A percentile compares a stretch with the other conserved stretches of the same genome.
These are phyloP conservation scores for Lumbricus terrestris DNA, from an alignment of 2,888 invertebrate species.

Conservation along the genomic window DNA sequence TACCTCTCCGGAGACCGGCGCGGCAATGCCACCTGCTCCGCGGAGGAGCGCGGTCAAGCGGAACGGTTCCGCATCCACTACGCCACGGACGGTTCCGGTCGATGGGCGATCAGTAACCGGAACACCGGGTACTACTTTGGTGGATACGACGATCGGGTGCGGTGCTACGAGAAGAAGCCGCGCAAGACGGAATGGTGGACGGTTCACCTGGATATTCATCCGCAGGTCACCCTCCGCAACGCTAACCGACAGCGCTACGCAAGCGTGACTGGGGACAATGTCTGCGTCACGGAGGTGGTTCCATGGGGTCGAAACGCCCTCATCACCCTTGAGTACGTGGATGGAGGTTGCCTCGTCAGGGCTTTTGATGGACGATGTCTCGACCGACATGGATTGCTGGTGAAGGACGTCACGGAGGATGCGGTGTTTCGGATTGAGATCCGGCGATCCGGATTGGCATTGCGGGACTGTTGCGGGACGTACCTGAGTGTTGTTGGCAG, in stretches of 20 bases:
- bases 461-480: constrained; percentile 75
- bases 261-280: constrained; percentile 71
- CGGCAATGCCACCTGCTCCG: constrained; percentile 90
- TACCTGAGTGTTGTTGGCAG: constrained; percentile 94
- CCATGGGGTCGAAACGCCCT: constrained; percentile 97
- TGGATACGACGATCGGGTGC: constrained; percentile 80
- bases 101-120: constrained; percentile 71
- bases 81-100: constrained; percentile 62
- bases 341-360: constrained; percentile 87
- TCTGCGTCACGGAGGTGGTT: constrained; percentile 83
- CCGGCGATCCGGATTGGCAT: constrained; percentile 66
- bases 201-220: constrained; percentile 89
- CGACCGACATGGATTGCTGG: constrained; percentile 60
- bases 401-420: constrained; percentile 59
- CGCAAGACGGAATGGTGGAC: constrained; percentile 83
- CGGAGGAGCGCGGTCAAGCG: constrained; percentile 66
- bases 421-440: constrained; percentile 93
- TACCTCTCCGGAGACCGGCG: constrained; percentile 91
- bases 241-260: constrained; percentile 91
- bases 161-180: constrained; percentile 88
- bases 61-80: constrained; percentile 82
- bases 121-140: constrained; percentile 88
- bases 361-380: constrained; percentile 86
- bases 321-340: constrained; percentile 84
- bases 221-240: constrained; percentile 84